A percentile compares a stretch with the other conserved stretches of the same genome.
Conservation (phyloP, 2,888 invertebrate species). For the Corbicula japonica region DNA sequence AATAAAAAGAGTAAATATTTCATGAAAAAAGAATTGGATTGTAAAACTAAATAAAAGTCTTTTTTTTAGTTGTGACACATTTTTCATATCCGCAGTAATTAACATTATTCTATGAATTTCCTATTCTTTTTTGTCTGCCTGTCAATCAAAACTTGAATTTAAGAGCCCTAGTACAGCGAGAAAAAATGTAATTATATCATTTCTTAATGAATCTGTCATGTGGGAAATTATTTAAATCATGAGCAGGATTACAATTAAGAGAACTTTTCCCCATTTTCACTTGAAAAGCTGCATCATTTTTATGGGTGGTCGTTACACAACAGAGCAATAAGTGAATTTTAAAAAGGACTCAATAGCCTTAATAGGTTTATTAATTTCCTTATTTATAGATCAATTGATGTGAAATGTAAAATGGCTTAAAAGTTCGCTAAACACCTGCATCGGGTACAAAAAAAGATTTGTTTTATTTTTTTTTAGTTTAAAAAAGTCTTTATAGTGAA, state of each 20-base stretch:
- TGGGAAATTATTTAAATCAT: constrained; percentile 16
- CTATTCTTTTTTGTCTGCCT: no score
- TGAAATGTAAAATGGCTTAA: constrained; percentile 23
- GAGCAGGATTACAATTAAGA: constrained; percentile 1
- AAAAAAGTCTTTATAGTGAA: constrained; percentile 19
- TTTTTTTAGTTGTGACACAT: no score
- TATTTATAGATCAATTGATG: constrained; percentile 29
- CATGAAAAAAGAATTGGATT: no score
- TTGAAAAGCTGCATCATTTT: constrained; percentile 22
- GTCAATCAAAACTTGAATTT: no score
- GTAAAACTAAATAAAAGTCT: no score
- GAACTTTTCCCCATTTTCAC: no score
- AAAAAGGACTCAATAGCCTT: constrained; percentile 7
- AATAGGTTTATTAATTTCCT: constrained; percentile 28
- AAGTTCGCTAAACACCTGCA: constrained; percentile 41
- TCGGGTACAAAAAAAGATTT: constrained; percentile 28
- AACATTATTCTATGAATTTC: no score
- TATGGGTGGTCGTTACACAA: constrained; percentile 38
- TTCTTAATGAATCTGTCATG: constrained; percentile 25
- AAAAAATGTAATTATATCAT: constrained; percentile 9
- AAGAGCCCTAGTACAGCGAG: no score
- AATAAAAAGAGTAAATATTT: no score
- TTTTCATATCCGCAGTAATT: no score
- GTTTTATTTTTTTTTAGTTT: constrained; percentile 26
- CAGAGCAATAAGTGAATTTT: constrained; percentile 16